Conservation (phyloP, 1,140 invertebrate genomes). For the Tenebrio molitor region DNA sequence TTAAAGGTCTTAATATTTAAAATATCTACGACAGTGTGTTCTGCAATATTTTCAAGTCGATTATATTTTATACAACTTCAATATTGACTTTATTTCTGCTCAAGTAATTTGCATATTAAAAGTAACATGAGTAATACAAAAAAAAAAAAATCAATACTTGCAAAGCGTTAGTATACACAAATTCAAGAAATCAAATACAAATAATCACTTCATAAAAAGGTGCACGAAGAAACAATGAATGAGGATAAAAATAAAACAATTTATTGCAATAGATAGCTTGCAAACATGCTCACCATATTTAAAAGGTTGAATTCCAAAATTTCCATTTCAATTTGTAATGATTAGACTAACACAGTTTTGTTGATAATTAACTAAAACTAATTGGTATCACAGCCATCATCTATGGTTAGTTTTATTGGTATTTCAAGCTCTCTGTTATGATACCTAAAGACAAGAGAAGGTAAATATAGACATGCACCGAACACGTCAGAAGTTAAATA, state of each 20-base stretch:
- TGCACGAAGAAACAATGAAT: constrained; percentile 37
- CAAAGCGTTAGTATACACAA: not conserved
- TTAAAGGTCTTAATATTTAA: too few relatives aligned
- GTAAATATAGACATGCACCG: constrained; percentile 13
- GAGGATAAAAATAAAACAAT: not conserved
- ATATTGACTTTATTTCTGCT: too few relatives aligned
- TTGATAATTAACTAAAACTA: constrained; percentile 48
- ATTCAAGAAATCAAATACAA: not conserved
- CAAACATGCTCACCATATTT: constrained; percentile 56
- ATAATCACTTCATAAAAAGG: not conserved
- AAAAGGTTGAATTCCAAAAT: constrained; percentile 48
- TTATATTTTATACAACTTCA: too few relatives aligned
- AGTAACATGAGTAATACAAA: not conserved
- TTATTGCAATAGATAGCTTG: constrained; percentile 17
- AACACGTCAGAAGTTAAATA: not conserved
- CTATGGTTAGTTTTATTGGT: constrained; percentile 52
- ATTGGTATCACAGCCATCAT: constrained; percentile 56
- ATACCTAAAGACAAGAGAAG: constrained; percentile 54
- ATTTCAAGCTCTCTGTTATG: constrained; percentile 53
- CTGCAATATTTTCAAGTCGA: too few relatives aligned
- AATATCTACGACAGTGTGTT: too few relatives aligned
- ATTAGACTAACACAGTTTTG: constrained; percentile 48
- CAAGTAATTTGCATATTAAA: not conserved
- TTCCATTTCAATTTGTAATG: constrained; percentile 51
- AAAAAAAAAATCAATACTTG: not conserved